phyloP scores from a whole-genome alignment of 2,797 vertebrate species.

The Gallinago stenura region DNA sequence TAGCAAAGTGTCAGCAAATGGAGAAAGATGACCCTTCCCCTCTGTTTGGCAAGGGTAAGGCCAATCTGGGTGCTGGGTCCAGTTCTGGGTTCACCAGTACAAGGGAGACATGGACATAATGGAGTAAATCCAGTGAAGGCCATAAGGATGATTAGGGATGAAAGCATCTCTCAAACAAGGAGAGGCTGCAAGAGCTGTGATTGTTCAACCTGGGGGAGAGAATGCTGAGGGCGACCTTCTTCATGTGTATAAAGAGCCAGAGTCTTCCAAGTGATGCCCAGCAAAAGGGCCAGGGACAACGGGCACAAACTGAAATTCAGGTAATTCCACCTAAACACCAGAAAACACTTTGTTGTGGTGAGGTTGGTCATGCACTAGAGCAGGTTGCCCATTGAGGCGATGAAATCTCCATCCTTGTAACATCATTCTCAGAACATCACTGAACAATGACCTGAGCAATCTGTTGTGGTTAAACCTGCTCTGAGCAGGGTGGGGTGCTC shows the following conservation, averaged over 20 bases:
- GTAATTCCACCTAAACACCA: not conserved
- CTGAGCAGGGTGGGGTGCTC: not conserved
- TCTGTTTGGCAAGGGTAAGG: not conserved
- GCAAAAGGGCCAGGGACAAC: not conserved
- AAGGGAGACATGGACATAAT: not conserved
- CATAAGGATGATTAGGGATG: not conserved
- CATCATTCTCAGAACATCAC: not conserved
- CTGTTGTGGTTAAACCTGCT: not conserved
- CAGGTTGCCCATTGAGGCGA: not conserved
- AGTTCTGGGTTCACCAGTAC: not conserved
- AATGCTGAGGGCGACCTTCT: not conserved
- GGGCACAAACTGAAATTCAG: not conserved
- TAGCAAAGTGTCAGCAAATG: not conserved
- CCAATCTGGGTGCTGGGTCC: not conserved
- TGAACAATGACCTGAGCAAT: not conserved
- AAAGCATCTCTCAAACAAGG: not conserved
- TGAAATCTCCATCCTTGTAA: not conserved
- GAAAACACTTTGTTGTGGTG: not conserved
- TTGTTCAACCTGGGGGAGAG: not conserved
- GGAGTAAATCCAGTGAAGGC: not conserved
- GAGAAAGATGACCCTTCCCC: not conserved
- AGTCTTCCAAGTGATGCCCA: not conserved
- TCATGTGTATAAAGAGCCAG: too few species aligned
- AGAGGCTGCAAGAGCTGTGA: not conserved
- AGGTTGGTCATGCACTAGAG: not conserved